Conservation (phyloP, 2,113 vertebrate species). For the Cacatua alba region DNA sequence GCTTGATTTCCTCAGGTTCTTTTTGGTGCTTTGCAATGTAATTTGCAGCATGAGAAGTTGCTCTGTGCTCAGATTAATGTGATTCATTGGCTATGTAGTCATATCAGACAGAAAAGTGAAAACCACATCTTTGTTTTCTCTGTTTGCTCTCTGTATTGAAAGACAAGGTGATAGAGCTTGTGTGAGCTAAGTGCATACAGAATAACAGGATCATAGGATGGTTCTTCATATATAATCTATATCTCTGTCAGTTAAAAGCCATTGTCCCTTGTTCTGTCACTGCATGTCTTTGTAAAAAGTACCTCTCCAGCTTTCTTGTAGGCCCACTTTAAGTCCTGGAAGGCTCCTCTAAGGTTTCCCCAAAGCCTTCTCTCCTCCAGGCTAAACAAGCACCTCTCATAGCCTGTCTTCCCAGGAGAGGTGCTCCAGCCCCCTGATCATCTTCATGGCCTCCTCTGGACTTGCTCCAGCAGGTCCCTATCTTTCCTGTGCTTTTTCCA, state of each 20-base stretch:
- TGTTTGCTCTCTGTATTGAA: background rate
- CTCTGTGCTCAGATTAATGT: background rate
- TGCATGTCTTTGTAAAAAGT: background rate
- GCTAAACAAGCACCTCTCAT: too few relatives aligned
- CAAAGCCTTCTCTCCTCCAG: too few relatives aligned
- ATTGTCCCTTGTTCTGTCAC: background rate
- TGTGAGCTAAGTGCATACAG: background rate
- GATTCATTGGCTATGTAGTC: accelerated
- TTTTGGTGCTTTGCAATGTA: background rate
- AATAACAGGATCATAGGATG: background rate
- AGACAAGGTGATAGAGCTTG: background rate
- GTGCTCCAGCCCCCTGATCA: too few relatives aligned
- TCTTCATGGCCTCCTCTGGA: too few relatives aligned
- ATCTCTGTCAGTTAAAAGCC: background rate
- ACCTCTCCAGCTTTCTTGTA: background rate
- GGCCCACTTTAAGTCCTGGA: too few relatives aligned
- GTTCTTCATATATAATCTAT: background rate
- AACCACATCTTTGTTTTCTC: accelerated
- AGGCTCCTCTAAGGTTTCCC: too few relatives aligned
- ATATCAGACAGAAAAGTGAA: background rate
- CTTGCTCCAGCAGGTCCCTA: too few relatives aligned
- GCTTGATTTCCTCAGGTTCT: background rate
- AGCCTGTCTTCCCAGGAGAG: too few relatives aligned
- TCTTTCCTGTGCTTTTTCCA: too few relatives aligned
- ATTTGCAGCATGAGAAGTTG: accelerated